Evolutionary conservation across 2,888 invertebrate species (phyloP), one percentile per base, ranked within the genome.

Genomic region (Tribolium freemani): DNA sequence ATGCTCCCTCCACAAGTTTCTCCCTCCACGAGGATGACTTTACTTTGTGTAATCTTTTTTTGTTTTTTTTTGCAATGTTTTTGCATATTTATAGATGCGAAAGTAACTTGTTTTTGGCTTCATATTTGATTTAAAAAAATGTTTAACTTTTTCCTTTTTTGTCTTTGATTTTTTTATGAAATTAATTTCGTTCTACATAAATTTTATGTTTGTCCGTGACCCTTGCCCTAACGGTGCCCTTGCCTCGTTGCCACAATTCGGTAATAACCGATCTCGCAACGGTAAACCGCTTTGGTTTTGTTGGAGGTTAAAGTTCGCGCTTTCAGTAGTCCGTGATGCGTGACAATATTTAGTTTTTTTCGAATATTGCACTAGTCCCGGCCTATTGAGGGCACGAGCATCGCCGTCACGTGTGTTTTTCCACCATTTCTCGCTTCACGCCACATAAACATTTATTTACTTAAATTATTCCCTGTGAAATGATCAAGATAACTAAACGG

Each of bases 331-430:
- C 87, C 87, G 87, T 87, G 87, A 87, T 86, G 84, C 86, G 87
- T 87, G 87, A 86, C 86, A 87, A 87, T 87, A 86, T 87, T 87
- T 84, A 82, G 79, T 77, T 79, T 77, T 82, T 79, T 77, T 72
- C 66, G 77, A 84, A 90, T 90, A 90, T 90, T 90, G 90, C 90
- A 90, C 90, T 90, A 89, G 90, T 90, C 90, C 90, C 90, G 90
- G 90, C 90, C 90, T 90, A 90, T 90, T 82, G 85, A 88, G 85
- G 85, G 75, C 75, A 78, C 76, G 57, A 66, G 21, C 58, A 16
- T 13, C 53, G n/a, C 50, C 58, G 57, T 45, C 51, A 64, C 60
- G 20, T 30, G 45, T 50, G 51, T 56, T 67, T 67, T 66, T 26
- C 16, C 66, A 45, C 26, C 26, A 8, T 26, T 57, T 68, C 46